Evolutionary conservation across 1,140 invertebrate genomes (phyloP), one percentile per base, ranked within the genome.

Genomic region (Gonioctena quinquepunctata): DNA sequence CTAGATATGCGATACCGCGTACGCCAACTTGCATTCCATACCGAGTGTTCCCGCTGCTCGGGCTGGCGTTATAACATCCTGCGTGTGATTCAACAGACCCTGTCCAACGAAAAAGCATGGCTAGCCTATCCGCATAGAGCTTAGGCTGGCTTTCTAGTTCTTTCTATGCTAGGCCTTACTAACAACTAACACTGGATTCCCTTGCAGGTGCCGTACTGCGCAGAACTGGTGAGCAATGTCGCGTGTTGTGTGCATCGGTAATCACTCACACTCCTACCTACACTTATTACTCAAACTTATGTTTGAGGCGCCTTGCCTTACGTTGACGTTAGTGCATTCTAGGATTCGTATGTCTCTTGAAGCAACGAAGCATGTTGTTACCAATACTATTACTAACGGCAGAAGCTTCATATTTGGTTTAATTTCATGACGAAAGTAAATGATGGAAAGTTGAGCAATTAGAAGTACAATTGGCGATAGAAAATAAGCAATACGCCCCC

Each of bases 211-310:
- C 89, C 90, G 88, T 92, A 90, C 90, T 93, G 92, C 89, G 91
- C 90, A 89, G 91, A 92, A 91, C 89, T 92, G 91, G 91, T 93
- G 91, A 93, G 92, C 91, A 93, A 93, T 93, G 89, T 89, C 89
- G 91, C 91, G 91, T 92, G 90, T 93, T 93, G 91, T 93, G 91
- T 93, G 91, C 91, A 92, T 93, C 91, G 92, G 92, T 93, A 93
- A 93, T 87, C 88, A 86, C 87, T 54, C 63, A 66, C 63, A 66
- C 63, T 66, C 63, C 63, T 66, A 66, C 52, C 42, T 83, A 86
- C 85, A 87, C 86, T 86, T 74, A 76, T 77, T 42, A 62, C 60
- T 62, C 26, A 27, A 62, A 62, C 60, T 16, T 42, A 33, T 27
- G 60, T 62, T 62, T 33, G 60, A 42, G 60, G 18, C 16, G 60